phyloP scores from a whole-genome alignment of 2,797 vertebrate species.

The Notamacropus eugenii region DNA sequence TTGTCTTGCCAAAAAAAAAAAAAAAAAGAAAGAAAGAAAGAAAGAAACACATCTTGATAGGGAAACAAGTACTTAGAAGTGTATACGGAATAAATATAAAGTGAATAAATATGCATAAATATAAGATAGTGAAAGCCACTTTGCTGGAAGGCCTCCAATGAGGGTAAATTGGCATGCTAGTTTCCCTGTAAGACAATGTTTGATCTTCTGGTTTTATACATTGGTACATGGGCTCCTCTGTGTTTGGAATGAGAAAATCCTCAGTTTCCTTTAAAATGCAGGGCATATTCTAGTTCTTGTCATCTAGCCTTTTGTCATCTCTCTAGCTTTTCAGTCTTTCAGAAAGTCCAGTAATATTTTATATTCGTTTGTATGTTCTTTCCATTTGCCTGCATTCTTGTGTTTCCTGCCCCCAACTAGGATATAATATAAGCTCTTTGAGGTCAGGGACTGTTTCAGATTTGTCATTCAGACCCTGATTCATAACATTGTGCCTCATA shows the following conservation, averaged over 20 bases:
- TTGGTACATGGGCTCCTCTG: not conserved
- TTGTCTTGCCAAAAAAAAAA: too few relatives aligned
- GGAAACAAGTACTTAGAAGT: too few relatives aligned
- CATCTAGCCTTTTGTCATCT: not conserved
- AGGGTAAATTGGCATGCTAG: too few relatives aligned
- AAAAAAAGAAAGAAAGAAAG: too few relatives aligned
- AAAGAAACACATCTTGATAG: too few relatives aligned
- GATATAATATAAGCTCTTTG: not conserved
- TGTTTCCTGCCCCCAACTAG: not conserved
- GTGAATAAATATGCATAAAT: too few relatives aligned
- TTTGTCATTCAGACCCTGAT: not conserved
- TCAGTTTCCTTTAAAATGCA: not conserved
- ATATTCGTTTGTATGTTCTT: not conserved
- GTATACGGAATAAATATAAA: too few relatives aligned
- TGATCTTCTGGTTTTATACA: too few relatives aligned
- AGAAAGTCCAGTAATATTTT: not conserved
- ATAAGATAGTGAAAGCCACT: too few relatives aligned
- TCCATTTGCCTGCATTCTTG: not conserved
- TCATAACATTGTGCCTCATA: not conserved
- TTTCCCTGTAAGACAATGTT: too few relatives aligned
- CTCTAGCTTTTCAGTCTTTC: not conserved
- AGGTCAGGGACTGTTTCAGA: not conserved
- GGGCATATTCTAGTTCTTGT: not conserved
- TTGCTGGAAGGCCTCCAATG: too few relatives aligned
- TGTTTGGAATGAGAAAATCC: not conserved